A percentile compares a stretch with the other conserved stretches of the same genome.
phyloP scores from a whole-genome alignment of 2,797 vertebrate species.

The Acomys russatus region DNA sequence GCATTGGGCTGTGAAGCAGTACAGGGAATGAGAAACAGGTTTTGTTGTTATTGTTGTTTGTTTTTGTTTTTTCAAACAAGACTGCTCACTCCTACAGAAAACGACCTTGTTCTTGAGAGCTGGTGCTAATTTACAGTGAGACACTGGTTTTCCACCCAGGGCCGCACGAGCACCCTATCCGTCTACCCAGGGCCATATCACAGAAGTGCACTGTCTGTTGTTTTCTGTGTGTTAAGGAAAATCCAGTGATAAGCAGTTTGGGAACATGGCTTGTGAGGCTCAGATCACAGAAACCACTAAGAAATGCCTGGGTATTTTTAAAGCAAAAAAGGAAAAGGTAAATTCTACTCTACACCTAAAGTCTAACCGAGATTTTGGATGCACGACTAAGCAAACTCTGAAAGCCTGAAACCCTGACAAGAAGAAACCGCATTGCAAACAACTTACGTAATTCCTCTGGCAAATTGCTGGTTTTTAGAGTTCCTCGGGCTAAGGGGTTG shows the following conservation, averaged over 20 bases:
- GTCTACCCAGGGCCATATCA: conserved; percentile 44
- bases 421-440: conserved; percentile 72
- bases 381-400: neutral
- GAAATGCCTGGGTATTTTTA: conserved; percentile 66
- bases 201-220: conserved; percentile 54
- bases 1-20: conserved; percentile 64
- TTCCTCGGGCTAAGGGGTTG: conserved; percentile 86
- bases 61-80: conserved; percentile 52
- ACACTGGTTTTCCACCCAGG: conserved; percentile 47
- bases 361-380: conserved; percentile 72
- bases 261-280: conserved; percentile 62
- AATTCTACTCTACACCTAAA: conserved; percentile 66
- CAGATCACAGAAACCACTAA: conserved; percentile 67
- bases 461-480: conserved; percentile 93
- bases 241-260: conserved; percentile 78
- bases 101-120: conserved; percentile 70
- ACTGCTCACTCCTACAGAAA: conserved; percentile 77
- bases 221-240: conserved; percentile 71
- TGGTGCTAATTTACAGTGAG: conserved; percentile 74
- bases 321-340: conserved; percentile 26
- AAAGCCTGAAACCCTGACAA: conserved; percentile 60
- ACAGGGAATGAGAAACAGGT: conserved; percentile 46
- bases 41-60: neutral
- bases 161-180: conserved; percentile 56
- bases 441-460: conserved; percentile 95